Evolutionary conservation across 2,797 vertebrate species (phyloP).

Genomic region (Etheostoma nigrum): DNA sequence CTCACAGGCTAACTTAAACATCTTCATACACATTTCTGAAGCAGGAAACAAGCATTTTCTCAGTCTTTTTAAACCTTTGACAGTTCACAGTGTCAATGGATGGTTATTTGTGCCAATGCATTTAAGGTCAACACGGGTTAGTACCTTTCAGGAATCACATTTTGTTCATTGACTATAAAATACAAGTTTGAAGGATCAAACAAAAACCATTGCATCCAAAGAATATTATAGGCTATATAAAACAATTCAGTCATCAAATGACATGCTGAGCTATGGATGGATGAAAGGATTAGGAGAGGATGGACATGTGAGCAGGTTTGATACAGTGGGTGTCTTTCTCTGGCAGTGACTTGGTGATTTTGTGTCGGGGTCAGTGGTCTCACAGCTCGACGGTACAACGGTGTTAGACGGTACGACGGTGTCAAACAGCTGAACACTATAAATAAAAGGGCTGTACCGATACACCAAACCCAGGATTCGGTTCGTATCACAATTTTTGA

Average conservation of each 20-base stretch:
- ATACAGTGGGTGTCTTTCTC: constrained; percentile 4
- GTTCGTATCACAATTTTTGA: too few relatives aligned
- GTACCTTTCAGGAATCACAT: neutral
- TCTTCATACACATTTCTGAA: neutral
- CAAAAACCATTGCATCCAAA: neutral
- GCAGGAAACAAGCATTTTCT: neutral
- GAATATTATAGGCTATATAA: neutral
- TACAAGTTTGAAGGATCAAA: neutral
- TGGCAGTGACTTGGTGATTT: constrained; percentile 7
- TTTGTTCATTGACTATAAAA: neutral
- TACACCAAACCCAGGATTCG: too few relatives aligned
- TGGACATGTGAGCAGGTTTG: constrained; percentile 16
- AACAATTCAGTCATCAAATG: constrained; percentile 10
- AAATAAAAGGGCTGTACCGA: neutral
- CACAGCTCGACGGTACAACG: neutral
- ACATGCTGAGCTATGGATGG: neutral
- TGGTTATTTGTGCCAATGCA: neutral
- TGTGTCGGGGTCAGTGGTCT: constrained; percentile 30
- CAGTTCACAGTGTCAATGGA: neutral
- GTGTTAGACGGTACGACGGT: too few relatives aligned
- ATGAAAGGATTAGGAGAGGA: constrained; percentile 28
- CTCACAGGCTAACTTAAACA: neutral
- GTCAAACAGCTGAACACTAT: neutral
- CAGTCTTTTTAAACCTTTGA: neutral
- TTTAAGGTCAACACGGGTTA: neutral